Base-by-base conservation (phyloP, 2,888 invertebrate genomes). In the Oscheius myriophilus region DNA sequence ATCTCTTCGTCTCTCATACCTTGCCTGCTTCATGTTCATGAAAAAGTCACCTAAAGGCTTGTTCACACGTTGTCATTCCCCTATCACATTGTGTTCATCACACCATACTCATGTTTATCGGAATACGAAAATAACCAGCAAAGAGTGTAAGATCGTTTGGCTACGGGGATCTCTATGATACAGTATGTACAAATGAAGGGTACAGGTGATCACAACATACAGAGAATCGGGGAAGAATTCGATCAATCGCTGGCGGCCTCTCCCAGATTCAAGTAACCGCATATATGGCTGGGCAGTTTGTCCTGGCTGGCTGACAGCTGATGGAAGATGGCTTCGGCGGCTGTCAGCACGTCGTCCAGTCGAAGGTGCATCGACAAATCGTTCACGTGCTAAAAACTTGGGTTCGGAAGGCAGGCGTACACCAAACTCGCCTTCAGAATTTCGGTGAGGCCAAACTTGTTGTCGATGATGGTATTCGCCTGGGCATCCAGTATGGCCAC, bases 361-460 rank as follows among this genome's bases (percentile, higher is more conserved):
- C 95, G 92, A 58, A 97, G 91, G 75, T 92, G 91, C 87, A 93
- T 91, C 14, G 94, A 93, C 75, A 97, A 89, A 87, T 97, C 96
- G 88, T 98, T 98, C 73, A 97, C 92, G 87, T 97, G 95, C 94
- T 95, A 89, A 12, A 82, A 42, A 23, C 16, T 26, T 18, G n/a
- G 2, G 46, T 23, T 57, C 39, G 45, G 18, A 7, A 4, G 14
- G 4, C 18, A 57, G 39, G 11, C 12, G 52, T 14, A 18, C 21
- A n/a, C 9, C 52, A 16, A 16, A 51, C 51, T 21, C 68, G 93
- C 93, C 90, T 95, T 95, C 42, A 96, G 89, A 86, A 96, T 96
- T 89, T 97, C 97, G 11, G 94, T 96, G 86, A 97, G 93, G 67
- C 95, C 96, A 88, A 93, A 96, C 84, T 92, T 91, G 87, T 92